phyloP scores from a whole-genome alignment of 2,113 vertebrate genomes.

The Corythoichthys haematopterus region DNA sequence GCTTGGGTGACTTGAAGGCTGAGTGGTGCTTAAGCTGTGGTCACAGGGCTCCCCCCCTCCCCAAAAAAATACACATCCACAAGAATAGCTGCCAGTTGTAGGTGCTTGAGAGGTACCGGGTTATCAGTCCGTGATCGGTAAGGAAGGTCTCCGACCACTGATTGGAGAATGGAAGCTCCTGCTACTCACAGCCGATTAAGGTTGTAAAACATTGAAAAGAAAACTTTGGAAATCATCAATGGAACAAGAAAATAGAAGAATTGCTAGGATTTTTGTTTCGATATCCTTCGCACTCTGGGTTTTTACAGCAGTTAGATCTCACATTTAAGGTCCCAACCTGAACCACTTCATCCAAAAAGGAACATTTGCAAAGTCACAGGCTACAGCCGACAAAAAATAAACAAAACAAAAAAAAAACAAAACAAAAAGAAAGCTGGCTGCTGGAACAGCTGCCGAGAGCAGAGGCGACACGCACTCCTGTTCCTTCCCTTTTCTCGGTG shows the following conservation, averaged over 20 bases:
- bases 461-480: constrained; percentile 57
- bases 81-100: constrained; percentile 77
- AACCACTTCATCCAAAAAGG: constrained; percentile 55
- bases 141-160: constrained; percentile 46
- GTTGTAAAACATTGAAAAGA: constrained; percentile 52
- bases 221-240: constrained; percentile 46
- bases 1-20: constrained; percentile 74
- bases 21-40: constrained; percentile 71
- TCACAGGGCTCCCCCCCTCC: constrained; percentile 60
- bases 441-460: constrained; percentile 69
- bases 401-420: constrained; percentile 23
- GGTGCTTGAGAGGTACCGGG: constrained; percentile 66
- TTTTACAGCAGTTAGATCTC: constrained; percentile 60
- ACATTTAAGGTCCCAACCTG: constrained; percentile 64
- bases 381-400: constrained; percentile 14
- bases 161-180: constrained; percentile 65
- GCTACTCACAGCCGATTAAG: constrained; percentile 65
- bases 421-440: constrained; percentile 53
- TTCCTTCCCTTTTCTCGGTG: constrained; percentile 30
- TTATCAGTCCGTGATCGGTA: constrained; percentile 52
- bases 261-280: constrained; percentile 34
- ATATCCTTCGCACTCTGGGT: constrained; percentile 9
- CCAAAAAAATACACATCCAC: constrained; percentile 60
- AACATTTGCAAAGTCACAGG: constrained; percentile 12
- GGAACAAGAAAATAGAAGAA: constrained; percentile 56